Evolutionary conservation across 2,797 vertebrate species (phyloP).

Genomic region (Phataginus tetradactyla): DNA sequence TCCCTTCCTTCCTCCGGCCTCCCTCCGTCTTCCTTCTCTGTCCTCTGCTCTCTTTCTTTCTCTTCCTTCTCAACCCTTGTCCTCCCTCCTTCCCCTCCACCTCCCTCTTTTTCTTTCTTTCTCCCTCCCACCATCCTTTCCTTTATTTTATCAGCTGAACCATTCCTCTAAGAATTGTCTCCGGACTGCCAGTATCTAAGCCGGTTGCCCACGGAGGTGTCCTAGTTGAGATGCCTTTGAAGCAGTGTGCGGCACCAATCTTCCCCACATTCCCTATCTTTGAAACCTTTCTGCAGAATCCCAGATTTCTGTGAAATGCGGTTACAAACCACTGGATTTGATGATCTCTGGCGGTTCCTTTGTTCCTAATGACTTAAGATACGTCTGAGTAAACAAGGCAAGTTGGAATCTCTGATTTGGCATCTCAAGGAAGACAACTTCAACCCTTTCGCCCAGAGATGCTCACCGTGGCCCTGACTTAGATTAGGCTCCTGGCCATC

Average conservation of each 20-base stretch:
- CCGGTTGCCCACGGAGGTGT: not conserved
- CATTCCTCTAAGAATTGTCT: not conserved
- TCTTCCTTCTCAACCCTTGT: rapidly evolving
- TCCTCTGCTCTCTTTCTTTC: rapidly evolving
- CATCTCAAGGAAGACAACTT: not conserved
- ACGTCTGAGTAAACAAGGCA: not conserved
- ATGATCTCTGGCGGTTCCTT: not conserved
- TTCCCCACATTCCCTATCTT: not conserved
- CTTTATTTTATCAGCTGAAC: not conserved
- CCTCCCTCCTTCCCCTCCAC: rapidly evolving
- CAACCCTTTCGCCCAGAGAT: not conserved
- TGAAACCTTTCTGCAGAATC: not conserved
- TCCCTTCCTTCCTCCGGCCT: rapidly evolving
- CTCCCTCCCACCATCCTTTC: not conserved
- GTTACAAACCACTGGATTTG: not conserved
- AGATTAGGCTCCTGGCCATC: not conserved
- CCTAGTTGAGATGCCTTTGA: rapidly evolving
- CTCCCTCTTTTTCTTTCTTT: not conserved
- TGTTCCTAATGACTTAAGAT: not conserved
- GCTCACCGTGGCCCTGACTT: not conserved
- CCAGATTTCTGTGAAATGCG: not conserved
- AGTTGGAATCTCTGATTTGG: not conserved
- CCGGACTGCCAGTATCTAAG: rapidly evolving
- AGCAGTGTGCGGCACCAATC: too few species aligned
- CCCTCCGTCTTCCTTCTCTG: too few species aligned